Conservation (phyloP, 2,888 invertebrate genomes). For the Acleris cristana region DNA sequence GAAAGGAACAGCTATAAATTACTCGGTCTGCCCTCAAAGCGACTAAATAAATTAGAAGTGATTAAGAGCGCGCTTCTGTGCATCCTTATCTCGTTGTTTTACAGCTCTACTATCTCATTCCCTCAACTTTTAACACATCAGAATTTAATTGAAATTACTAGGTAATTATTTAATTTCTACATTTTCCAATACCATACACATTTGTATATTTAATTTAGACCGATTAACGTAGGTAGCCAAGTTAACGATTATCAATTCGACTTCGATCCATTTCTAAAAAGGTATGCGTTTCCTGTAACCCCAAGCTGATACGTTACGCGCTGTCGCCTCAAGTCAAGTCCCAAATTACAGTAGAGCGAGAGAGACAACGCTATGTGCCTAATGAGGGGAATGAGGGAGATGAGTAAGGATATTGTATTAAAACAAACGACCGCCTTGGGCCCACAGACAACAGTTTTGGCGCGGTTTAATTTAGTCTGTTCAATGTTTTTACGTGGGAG, state of each 20-base stretch:
- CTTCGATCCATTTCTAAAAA: conserved; percentile 13
- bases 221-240: background rate
- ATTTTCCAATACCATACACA: background rate
- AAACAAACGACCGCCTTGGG: conserved; percentile 83
- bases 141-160: background rate
- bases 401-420: conserved; percentile 78
- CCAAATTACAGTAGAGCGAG: conserved; percentile 65
- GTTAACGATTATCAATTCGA: conserved; percentile 12
- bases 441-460: conserved; percentile 80
- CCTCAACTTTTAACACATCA: conserved; percentile 2
- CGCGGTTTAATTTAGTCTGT: conserved; percentile 82
- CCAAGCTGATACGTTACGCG: conserved; percentile 57
- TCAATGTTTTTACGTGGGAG: conserved; percentile 79
- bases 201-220: background rate
- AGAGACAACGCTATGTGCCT: conserved; percentile 53
- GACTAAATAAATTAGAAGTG: conserved; percentile 84
- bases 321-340: conserved; percentile 72
- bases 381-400: conserved; percentile 70
- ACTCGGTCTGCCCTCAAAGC: conserved; percentile 72
- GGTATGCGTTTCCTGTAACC: conserved; percentile 12
- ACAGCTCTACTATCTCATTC: conserved; percentile 28
- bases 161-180: background rate
- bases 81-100: conserved; percentile 70
- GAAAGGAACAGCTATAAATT: conserved; percentile 78
- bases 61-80: conserved; percentile 82